Evolutionary conservation across 1,140 invertebrate genomes (phyloP), one percentile per base, ranked within the genome.

Genomic region (Drosophila obscura): DNA sequence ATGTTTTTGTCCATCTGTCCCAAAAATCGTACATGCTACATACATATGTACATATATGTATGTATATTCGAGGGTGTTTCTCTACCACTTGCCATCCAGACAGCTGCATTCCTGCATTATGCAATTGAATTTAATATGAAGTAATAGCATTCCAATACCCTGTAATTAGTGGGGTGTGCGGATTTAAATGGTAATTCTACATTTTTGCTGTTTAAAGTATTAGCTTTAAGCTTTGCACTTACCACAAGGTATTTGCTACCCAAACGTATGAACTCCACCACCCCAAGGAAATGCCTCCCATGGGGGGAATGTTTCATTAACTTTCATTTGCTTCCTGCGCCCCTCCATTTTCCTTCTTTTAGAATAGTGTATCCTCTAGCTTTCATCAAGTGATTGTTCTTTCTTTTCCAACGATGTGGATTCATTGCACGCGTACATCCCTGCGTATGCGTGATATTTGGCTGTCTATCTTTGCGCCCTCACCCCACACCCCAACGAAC

Each of bases 111-210:
- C 35, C 19, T 48, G 50, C 66, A 87, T 79, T 69, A 82, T 82
- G 58, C 61, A 88, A 88, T 88, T 88, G 71, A 73, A 82, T 88
- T 82, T 79, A 69, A 76, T 78, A 88, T 67, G 62, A 55, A 76
- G 73, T 83, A 57, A 79, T 64, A 19, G 41, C 15, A 24, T 41
- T 52, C 49, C 22, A 31, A 71, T 48, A 52, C 49, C 45, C 22
- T 24, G 15, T 44, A 43, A 22, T 13, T 31, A 39, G 31, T 50
- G 4, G 6, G n/a, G 44, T 39, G 58, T 39, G 11, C 35, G 11
- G 11, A 39, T 13, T 13, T 39, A 39, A 39, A 13, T 39, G 11
- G 13, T 39, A 39, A 5, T 13, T 39, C 5, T 39, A 13, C 11
- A 13, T 39, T 39, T 58, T 68, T 41, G 26, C 4, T n/a, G 11